phyloP scores from a whole-genome alignment of 2,888 invertebrate genomes.

The Epirrhoe tristata region DNA sequence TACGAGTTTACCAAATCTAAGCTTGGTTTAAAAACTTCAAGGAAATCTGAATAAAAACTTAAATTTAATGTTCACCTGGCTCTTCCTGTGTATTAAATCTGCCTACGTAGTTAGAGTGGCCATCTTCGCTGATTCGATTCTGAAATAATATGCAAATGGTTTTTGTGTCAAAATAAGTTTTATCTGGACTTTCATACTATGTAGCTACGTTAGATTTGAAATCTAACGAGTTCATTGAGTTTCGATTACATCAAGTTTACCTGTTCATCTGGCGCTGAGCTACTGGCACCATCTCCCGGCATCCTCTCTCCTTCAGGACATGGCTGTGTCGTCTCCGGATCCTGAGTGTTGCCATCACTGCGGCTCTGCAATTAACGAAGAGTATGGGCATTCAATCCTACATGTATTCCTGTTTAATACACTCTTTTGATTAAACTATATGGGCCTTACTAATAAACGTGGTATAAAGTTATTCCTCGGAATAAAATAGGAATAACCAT shows the following conservation, averaged over 20 bases:
- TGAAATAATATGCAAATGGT: slow-evolving; percentile 44
- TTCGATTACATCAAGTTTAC: slow-evolving; percentile 40
- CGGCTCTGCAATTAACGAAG: slow-evolving; percentile 40
- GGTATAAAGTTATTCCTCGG: too few species aligned
- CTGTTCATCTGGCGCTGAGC: slow-evolving; percentile 73
- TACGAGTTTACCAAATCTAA: slow-evolving; percentile 14
- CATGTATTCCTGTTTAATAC: too few species aligned
- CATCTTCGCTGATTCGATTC: slow-evolving; percentile 66
- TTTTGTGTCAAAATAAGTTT: too few species aligned
- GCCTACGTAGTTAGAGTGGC: slow-evolving; percentile 53
- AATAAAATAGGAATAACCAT: too few species aligned
- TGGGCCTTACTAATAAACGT: too few species aligned
- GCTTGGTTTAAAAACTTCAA: background rate
- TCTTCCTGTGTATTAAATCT: slow-evolving; percentile 50
- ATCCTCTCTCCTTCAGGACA: slow-evolving; percentile 65
- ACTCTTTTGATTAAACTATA: too few species aligned
- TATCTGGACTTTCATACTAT: too few species aligned
- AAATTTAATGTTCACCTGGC: slow-evolving; percentile 54
- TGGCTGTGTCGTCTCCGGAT: slow-evolving; percentile 60
- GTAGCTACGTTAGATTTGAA: too few species aligned
- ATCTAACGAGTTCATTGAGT: too few species aligned
- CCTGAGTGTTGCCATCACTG: slow-evolving; percentile 56
- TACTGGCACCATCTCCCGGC: slow-evolving; percentile 79
- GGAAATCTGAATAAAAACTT: too few species aligned
- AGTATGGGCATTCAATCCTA: background rate